Evolutionary conservation across 1,140 invertebrate species (phyloP).

Genomic region (Aphelinus certus): DNA sequence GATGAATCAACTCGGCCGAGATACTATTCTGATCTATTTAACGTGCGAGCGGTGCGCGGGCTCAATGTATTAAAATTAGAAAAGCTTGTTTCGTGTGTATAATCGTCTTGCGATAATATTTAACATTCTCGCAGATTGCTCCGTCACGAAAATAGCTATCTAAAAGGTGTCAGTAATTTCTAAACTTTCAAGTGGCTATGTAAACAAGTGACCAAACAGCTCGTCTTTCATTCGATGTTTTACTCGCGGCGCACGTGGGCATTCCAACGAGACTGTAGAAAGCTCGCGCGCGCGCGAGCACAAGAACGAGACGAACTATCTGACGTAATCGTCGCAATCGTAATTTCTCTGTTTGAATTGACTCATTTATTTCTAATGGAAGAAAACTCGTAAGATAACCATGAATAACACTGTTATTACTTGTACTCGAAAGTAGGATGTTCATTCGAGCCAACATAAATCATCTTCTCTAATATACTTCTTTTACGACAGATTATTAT

Average conservation of each 20-base stretch:
- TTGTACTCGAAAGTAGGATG: not conserved
- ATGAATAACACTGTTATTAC: conserved; percentile 3
- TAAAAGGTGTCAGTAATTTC: not conserved
- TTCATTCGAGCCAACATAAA: not conserved
- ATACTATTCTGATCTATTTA: no score
- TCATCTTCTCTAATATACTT: not conserved
- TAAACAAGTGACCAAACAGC: conserved; percentile 19
- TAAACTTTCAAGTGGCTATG: conserved; percentile 15
- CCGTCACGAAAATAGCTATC: not conserved
- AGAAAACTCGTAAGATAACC: conserved; percentile 2
- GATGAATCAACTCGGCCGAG: no score
- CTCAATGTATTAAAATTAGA: no score
- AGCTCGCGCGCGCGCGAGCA: not conserved
- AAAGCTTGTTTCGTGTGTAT: no score
- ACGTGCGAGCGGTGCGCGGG: no score
- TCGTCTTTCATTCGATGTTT: conserved; percentile 23
- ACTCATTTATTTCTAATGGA: conserved; percentile 20
- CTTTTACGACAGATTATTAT: not conserved
- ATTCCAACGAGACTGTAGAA: conserved; percentile 41
- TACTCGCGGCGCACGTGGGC: not conserved
- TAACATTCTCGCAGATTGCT: not conserved
- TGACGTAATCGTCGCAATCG: conserved; percentile 31
- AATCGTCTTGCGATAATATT: not conserved
- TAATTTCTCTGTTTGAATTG: conserved; percentile 34
- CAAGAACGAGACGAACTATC: conserved; percentile 38